Conservation (phyloP, 2,797 vertebrate genomes). For the Xenops minutus region DNA sequence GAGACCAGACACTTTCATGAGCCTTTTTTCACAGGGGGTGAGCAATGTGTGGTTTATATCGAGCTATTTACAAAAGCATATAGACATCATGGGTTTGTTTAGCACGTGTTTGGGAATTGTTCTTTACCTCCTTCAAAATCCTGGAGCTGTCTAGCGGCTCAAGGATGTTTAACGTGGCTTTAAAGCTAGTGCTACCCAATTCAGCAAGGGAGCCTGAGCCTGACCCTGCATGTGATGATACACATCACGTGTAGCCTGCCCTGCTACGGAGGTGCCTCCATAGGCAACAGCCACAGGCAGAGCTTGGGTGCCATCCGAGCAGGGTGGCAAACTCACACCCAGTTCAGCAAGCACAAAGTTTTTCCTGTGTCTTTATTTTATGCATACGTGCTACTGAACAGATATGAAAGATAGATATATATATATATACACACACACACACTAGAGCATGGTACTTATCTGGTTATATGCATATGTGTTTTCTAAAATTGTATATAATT, state of each 20-base stretch:
- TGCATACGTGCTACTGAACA: accelerated
- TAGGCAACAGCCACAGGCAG: not conserved
- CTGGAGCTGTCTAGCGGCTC: not conserved
- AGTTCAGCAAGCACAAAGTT: not conserved
- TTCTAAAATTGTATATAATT: not conserved
- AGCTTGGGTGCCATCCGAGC: not conserved
- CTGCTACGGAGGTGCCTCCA: not conserved
- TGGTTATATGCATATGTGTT: not conserved
- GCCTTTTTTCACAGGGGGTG: not conserved
- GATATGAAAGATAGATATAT: not conserved
- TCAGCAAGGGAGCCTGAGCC: not conserved
- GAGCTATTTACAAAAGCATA: not conserved
- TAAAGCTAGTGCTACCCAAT: not conserved
- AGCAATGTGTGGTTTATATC: not conserved
- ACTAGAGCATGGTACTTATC: not conserved
- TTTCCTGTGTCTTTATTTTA: not conserved
- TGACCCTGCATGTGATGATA: not conserved
- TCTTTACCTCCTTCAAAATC: not conserved
- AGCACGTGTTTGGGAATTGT: not conserved
- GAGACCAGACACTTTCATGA: conserved; percentile 23
- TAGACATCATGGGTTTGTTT: not conserved
- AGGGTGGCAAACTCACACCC: not conserved
- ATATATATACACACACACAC: not conserved
- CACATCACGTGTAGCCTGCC: accelerated
- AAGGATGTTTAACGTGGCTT: not conserved